These are phyloP conservation scores for Steinernema khuongi DNA, from an alignment of 1,140 invertebrate genomes.

Conservation along the genomic window DNA sequence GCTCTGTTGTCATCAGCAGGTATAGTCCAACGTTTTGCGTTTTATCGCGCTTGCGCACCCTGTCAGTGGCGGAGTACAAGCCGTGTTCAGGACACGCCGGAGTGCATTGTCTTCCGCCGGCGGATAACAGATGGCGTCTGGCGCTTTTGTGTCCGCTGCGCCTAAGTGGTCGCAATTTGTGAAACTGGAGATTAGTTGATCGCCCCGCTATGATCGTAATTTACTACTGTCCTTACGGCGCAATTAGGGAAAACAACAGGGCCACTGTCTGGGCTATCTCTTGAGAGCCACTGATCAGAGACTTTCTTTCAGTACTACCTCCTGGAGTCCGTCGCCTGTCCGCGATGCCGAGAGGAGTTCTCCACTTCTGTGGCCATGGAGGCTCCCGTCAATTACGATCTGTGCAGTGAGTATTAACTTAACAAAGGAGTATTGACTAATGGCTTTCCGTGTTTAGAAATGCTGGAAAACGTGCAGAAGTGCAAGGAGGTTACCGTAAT, in stretches of 20 bases:
- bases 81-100: background rate
- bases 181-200: background rate
- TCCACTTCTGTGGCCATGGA: slow-evolving; percentile 27
- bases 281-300: background rate
- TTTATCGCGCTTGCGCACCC: background rate
- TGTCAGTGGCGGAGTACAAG: background rate
- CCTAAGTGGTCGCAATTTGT: slow-evolving; percentile 7
- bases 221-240: too few relatives aligned
- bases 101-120: background rate
- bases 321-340: slow-evolving; percentile 45
- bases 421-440: background rate
- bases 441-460: slow-evolving; percentile 32
- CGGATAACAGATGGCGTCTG: background rate
- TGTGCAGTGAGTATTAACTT: slow-evolving; percentile 47
- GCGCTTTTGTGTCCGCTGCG: background rate
- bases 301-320: slow-evolving; percentile 48
- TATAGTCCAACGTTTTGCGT: slow-evolving; percentile 1
- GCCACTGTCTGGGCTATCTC: background rate
- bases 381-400: slow-evolving; percentile 47
- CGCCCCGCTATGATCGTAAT: background rate
- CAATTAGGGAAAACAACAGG: background rate
- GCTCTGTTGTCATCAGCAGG: slow-evolving; percentile 43
- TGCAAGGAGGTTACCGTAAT: slow-evolving; percentile 48
- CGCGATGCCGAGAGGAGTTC: slow-evolving; percentile 40
- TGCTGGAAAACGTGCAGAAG: slow-evolving; percentile 34